Evolutionary conservation across 2,888 invertebrate genomes (phyloP), one percentile per base, ranked within the genome.

Genomic region (Latrodectus elegans): DNA sequence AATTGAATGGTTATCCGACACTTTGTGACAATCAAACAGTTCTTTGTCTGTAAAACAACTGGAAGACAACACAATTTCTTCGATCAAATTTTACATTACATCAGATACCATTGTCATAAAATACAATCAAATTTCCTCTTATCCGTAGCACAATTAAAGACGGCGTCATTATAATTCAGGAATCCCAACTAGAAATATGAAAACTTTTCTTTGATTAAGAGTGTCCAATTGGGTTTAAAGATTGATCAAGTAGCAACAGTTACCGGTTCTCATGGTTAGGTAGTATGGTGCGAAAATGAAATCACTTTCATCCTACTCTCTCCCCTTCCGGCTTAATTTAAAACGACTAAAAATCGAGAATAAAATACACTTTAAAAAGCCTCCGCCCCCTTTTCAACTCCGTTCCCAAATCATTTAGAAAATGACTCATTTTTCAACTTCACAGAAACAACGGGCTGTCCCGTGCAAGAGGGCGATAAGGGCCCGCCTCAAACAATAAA

Each of bases 401-500:
- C 73, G 11, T 9, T 9, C 14, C 51, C 76, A 51, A 26, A 49
- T 15, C 38, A 12, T 11, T 51, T n/a, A 17, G n/a, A 68, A 53
- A 77, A 76, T 51, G 68, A 71, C 53, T 79, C 79, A 77, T 77
- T 77, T 77, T 77, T 77, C 77, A 77, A 15, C 14, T 15, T 15
- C 71, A 22, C 73, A 8, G 22, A 1, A 53, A 52, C n/a, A 17
- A 49, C 53, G 52, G 65, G 49, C 79, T 70, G 51, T 64, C 82
- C 17, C 12, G 15, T 49, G 53, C 70, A 55, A 67, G 67, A 55
- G 51, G 26, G 55, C 55, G 82, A 83, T 83, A 83, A 83, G 82
- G 75, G 70, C 70, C 70, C 68, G 51, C 70, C 70, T 38, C 70
- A 71, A 86, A 86, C 85, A 86, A 86, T 86, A 80, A 86, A 80